Evolutionary conservation across 2,888 invertebrate genomes (phyloP).

Genomic region (Ectropis crepuscularia): DNA sequence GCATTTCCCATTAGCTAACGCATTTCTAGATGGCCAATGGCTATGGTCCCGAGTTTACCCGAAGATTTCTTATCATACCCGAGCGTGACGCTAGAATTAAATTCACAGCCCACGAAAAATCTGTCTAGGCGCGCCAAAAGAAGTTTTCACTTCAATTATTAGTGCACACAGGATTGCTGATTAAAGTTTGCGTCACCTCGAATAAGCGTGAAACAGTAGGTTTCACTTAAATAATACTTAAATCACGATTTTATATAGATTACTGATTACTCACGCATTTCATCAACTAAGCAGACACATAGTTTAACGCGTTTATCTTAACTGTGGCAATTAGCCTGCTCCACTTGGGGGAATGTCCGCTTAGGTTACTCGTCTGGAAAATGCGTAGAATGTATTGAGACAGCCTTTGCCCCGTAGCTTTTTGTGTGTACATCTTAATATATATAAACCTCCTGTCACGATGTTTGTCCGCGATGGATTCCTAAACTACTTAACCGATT

Average conservation of each 20-base stretch:
- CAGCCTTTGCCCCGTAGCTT: background rate
- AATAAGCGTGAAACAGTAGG: slow-evolving; percentile 35
- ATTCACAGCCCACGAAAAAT: no score
- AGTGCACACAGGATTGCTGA: slow-evolving; percentile 38
- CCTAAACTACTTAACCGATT: no score
- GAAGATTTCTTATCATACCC: no score
- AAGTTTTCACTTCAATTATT: no score
- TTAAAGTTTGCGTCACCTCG: slow-evolving; percentile 34
- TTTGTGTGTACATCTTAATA: background rate
- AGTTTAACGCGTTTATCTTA: slow-evolving; percentile 49
- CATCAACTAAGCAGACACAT: slow-evolving; percentile 38
- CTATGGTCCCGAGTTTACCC: no score
- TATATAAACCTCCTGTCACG: no score
- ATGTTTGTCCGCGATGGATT: no score
- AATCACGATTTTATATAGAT: slow-evolving; percentile 46
- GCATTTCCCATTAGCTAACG: no score
- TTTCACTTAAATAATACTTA: slow-evolving; percentile 49
- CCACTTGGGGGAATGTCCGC: slow-evolving; percentile 45
- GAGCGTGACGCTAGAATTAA: no score
- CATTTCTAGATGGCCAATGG: no score
- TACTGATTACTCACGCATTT: slow-evolving; percentile 41
- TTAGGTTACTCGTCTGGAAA: slow-evolving; percentile 8
- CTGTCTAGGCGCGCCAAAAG: no score
- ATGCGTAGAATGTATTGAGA: slow-evolving; percentile 11
- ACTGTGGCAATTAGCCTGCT: slow-evolving; percentile 51